phyloP scores from a whole-genome alignment of 2,113 vertebrate species.

The Perca flavescens region DNA sequence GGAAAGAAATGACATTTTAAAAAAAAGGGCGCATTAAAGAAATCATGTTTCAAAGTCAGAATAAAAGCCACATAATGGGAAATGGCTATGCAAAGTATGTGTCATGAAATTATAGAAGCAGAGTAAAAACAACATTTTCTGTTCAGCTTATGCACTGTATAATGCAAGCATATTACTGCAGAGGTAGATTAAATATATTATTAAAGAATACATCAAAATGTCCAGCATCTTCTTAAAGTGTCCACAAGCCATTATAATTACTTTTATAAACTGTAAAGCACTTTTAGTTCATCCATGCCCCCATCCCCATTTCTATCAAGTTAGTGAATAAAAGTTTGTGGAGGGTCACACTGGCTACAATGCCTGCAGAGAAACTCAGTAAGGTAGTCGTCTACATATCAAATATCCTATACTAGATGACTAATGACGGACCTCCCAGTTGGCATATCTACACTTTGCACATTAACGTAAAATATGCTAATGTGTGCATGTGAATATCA shows the following conservation, averaged over 20 bases:
- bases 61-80: slow-evolving; percentile 9
- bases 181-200: not conserved
- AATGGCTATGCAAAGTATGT: not conserved
- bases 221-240: not conserved
- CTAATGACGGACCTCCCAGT: slow-evolving; percentile 45
- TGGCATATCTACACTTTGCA: slow-evolving; percentile 55
- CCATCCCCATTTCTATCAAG: not conserved
- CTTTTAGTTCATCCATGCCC: not conserved
- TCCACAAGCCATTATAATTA: not conserved
- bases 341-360: slow-evolving; percentile 21
- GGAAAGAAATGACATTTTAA: not conserved
- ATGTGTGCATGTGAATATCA: slow-evolving; percentile 62
- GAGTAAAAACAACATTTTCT: not conserved
- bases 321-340: slow-evolving; percentile 5
- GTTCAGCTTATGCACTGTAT: not conserved
- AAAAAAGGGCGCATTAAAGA: slow-evolving; percentile 7
- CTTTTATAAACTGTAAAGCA: not conserved
- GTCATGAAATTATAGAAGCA: not conserved
- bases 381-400: slow-evolving; percentile 28
- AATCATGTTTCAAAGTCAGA: slow-evolving; percentile 7
- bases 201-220: not conserved
- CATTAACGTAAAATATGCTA: slow-evolving; percentile 73
- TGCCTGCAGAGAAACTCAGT: slow-evolving; percentile 11
- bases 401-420: slow-evolving; percentile 44
- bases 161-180: not conserved